Evolutionary conservation across 2,888 invertebrate genomes (phyloP).

Genomic region (Tanypteryx hageni): DNA sequence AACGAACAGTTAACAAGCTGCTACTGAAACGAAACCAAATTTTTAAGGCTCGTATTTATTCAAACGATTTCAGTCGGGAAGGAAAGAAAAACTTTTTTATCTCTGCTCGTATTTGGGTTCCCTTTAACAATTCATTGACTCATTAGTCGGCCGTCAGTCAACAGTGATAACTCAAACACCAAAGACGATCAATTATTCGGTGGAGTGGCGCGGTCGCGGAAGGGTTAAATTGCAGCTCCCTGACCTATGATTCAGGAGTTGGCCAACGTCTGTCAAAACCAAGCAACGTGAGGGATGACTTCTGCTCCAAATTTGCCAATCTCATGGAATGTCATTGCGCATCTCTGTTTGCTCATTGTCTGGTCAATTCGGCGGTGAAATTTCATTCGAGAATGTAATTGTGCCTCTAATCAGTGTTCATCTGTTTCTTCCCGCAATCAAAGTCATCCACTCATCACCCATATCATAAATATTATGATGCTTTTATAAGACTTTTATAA

Average conservation of each 20-base stretch:
- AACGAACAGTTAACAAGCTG: neutral
- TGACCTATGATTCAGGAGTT: neutral
- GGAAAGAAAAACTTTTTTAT: neutral
- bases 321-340: neutral
- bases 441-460: no score
- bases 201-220: neutral
- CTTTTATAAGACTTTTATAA: no score
- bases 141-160: neutral
- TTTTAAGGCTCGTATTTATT: neutral
- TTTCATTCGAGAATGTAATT: neutral
- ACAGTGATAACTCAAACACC: neutral
- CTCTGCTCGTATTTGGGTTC: neutral
- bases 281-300: neutral
- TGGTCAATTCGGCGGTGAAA: neutral
- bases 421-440: no score
- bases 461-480: no score
- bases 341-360: neutral
- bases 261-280: neutral
- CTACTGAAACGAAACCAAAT: neutral
- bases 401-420: neutral
- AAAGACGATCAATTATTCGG: conserved; percentile 5
- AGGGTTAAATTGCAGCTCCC: conserved; percentile 20
- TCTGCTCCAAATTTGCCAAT: neutral
- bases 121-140: conserved; percentile 7
- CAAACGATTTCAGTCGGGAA: neutral